These are phyloP conservation scores for Lagopus leucura DNA, from an alignment of 2,113 vertebrate genomes.

Conservation along the genomic window DNA sequence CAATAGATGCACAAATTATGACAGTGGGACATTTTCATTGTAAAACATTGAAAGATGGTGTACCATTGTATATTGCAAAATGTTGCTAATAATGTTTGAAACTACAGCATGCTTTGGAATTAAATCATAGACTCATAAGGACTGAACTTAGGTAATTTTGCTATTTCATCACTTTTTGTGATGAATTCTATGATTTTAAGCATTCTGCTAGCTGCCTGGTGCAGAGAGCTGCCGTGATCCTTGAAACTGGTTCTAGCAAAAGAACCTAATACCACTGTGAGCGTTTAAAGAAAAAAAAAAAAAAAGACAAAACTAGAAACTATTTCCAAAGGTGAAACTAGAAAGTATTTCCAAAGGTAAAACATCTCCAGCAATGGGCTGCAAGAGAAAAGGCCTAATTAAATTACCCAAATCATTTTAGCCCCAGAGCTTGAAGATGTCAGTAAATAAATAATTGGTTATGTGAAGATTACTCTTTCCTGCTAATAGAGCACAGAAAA, in stretches of 20 bases:
- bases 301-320: not conserved
- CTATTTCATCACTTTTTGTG: not conserved
- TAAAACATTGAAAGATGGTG: not conserved
- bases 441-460: constrained; percentile 47
- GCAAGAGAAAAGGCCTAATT: constrained; percentile 5
- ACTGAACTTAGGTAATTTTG: not conserved
- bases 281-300: not conserved
- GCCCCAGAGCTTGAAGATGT: not conserved
- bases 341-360: not conserved
- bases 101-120: not conserved
- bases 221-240: not conserved
- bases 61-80: not conserved
- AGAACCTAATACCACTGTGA: not conserved
- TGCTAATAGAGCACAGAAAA: not conserved
- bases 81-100: not conserved
- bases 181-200: not conserved
- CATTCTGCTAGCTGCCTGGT: not conserved
- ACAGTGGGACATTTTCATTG: not conserved
- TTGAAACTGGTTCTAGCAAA: not conserved
- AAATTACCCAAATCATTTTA: not conserved
- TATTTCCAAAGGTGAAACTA: not conserved
- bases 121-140: not conserved
- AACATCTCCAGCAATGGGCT: not conserved
- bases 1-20: not conserved
- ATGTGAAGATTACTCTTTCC: constrained; percentile 31